Percentiles rank a stretch among this genome's conserved stretches.
These are phyloP conservation scores for Prionace glauca DNA, from an alignment of 2,797 vertebrate species.

Conservation along the genomic window DNA sequence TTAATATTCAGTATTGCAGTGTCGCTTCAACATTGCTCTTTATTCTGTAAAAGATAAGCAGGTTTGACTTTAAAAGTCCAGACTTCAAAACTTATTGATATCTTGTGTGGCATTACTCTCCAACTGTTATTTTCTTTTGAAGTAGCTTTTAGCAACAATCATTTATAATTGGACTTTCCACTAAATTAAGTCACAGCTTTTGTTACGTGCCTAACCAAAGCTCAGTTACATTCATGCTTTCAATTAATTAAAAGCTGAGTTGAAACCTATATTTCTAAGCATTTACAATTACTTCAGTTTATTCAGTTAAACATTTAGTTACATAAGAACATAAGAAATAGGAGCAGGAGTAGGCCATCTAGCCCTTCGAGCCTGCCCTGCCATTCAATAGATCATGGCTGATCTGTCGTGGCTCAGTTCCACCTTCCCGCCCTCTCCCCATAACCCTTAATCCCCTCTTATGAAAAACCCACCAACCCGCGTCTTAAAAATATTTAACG, in stretches of 20 bases:
- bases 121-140: not conserved
- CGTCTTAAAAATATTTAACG: too few relatives aligned
- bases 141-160: not conserved
- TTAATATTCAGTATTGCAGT: not conserved
- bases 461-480: too few relatives aligned
- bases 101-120: not conserved
- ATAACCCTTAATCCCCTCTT: too few relatives aligned
- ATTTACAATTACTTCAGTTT: not conserved
- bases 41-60: conserved; percentile 13
- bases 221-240: not conserved
- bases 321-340: too few relatives aligned
- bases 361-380: too few relatives aligned
- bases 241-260: not conserved
- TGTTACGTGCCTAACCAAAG: not conserved
- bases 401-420: too few relatives aligned
- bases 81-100: not conserved
- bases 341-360: too few relatives aligned
- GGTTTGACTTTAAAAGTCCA: not conserved
- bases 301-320: not conserved
- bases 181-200: not conserved
- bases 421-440: too few relatives aligned
- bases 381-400: too few relatives aligned
- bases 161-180: not conserved
- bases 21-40: not conserved
- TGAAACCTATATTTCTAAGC: not conserved